A percentile compares a stretch with the other conserved stretches of the same genome.
Evolutionary conservation across 2,113 vertebrate genomes (phyloP).

Genomic region (Sclerurus mexicanus): DNA sequence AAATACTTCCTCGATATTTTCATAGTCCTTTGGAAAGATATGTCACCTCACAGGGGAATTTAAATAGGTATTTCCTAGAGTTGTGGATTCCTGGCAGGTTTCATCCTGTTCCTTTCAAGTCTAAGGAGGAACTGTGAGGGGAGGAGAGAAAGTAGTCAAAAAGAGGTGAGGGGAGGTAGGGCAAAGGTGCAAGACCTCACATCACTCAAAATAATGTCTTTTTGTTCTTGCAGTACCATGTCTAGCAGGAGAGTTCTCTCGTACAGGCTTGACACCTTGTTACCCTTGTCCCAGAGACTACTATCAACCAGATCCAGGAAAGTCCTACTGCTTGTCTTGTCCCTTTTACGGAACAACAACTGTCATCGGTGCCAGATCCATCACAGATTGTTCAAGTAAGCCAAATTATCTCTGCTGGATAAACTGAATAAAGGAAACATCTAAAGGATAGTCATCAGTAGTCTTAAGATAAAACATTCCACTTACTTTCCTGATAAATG

Average conservation of each 20-base stretch:
- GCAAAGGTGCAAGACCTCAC: neutral
- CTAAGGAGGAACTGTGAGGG: neutral
- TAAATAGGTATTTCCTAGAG: neutral
- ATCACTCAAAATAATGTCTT: neutral
- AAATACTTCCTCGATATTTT: neutral
- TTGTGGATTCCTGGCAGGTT: neutral
- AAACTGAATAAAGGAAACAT: neutral
- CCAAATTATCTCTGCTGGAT: neutral
- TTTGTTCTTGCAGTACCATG: conserved; percentile 84
- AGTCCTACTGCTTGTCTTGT: conserved; percentile 94
- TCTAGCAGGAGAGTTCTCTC: conserved; percentile 90
- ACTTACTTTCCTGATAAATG: neutral
- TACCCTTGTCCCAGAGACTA: conserved; percentile 95
- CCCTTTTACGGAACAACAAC: conserved; percentile 97
- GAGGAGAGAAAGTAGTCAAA: neutral
- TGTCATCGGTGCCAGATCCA: conserved; percentile 84
- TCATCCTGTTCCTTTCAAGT: neutral
- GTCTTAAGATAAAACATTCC: neutral
- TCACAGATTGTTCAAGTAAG: conserved; percentile 95
- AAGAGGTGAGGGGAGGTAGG: neutral
- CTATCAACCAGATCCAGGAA: conserved; percentile 91
- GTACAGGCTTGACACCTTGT: conserved; percentile 92
- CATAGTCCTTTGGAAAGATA: neutral
- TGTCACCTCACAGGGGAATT: neutral
- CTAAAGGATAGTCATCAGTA: neutral